Conservation (phyloP, 2,797 vertebrate species). For the Sebastiscus tertius region DNA sequence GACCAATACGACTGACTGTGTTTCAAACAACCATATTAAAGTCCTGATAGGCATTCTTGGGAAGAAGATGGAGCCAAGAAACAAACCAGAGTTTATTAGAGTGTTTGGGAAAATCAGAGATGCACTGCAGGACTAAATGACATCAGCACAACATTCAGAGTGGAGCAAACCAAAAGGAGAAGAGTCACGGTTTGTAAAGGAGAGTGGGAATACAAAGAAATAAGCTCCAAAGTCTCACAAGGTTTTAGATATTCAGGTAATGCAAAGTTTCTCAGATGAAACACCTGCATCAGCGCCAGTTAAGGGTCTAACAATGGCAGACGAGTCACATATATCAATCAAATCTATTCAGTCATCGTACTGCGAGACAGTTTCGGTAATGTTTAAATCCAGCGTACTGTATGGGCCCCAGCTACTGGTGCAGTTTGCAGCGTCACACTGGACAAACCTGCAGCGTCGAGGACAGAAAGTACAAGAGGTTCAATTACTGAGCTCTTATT, state of each 20-base stretch:
- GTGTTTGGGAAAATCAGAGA: background rate
- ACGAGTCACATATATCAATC: background rate
- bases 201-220: background rate
- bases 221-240: background rate
- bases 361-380: background rate
- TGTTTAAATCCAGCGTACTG: background rate
- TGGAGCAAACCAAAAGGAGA: background rate
- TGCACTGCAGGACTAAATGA: background rate
- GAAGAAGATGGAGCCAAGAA: background rate
- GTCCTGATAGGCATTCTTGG: background rate
- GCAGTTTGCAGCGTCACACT: background rate
- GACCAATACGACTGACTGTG: background rate
- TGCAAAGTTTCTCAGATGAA: background rate
- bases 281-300: background rate
- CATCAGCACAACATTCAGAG: background rate
- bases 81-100: background rate
- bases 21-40: background rate
- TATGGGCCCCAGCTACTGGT: background rate
- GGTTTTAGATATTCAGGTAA: background rate
- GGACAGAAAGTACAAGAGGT: background rate
- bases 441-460: background rate
- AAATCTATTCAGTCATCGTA: background rate
- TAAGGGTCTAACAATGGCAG: background rate
- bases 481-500: background rate
- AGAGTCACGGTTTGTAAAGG: background rate